Percentiles rank a stretch among this genome's conserved stretches.
These are phyloP conservation scores for Siderastrea radians DNA, from an alignment of 92 coral and sea anemone species.

Conservation along the genomic window DNA sequence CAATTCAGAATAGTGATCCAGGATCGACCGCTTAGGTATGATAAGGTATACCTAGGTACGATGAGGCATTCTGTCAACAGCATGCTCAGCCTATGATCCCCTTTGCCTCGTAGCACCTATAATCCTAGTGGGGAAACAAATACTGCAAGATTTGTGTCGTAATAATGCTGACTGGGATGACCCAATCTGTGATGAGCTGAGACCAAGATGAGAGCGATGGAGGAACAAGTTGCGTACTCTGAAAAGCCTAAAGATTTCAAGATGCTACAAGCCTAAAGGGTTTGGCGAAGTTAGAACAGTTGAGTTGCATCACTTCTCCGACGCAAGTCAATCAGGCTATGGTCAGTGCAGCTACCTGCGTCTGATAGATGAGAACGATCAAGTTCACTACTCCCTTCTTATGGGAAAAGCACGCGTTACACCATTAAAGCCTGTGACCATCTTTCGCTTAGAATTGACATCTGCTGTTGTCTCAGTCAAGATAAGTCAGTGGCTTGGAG, in stretches of 20 bases:
- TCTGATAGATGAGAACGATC: slow-evolving; percentile 45
- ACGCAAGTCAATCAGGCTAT: slow-evolving; percentile 30
- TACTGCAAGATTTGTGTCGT: slow-evolving; percentile 64
- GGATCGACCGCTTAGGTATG: slow-evolving; percentile 49
- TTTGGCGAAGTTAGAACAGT: slow-evolving; percentile 42
- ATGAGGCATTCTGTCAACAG: slow-evolving; percentile 67
- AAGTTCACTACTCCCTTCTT: slow-evolving; percentile 62
- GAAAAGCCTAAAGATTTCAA: slow-evolving; percentile 26
- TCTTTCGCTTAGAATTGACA: slow-evolving; percentile 68
- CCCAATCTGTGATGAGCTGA: slow-evolving; percentile 39
- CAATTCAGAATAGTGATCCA: slow-evolving; percentile 64
- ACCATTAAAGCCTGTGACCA: slow-evolving; percentile 64
- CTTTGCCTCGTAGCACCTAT: slow-evolving; percentile 66
- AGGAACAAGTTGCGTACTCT: slow-evolving; percentile 32
- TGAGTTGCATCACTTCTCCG: slow-evolving; percentile 75
- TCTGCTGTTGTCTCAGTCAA: slow-evolving; percentile 74
- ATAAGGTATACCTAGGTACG: neutral
- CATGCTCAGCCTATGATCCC: slow-evolving; percentile 60
- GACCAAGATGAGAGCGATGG: slow-evolving; percentile 61
- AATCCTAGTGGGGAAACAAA: slow-evolving; percentile 65
- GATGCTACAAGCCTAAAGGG: slow-evolving; percentile 71
- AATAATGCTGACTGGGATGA: slow-evolving; percentile 56
- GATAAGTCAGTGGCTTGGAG: slow-evolving; percentile 55
- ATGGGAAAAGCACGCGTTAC: slow-evolving; percentile 74
- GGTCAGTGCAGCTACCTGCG: slow-evolving; percentile 64